Base-by-base conservation (phyloP, 2,888 invertebrate genomes). In the Drosophila meridionalis region DNA sequence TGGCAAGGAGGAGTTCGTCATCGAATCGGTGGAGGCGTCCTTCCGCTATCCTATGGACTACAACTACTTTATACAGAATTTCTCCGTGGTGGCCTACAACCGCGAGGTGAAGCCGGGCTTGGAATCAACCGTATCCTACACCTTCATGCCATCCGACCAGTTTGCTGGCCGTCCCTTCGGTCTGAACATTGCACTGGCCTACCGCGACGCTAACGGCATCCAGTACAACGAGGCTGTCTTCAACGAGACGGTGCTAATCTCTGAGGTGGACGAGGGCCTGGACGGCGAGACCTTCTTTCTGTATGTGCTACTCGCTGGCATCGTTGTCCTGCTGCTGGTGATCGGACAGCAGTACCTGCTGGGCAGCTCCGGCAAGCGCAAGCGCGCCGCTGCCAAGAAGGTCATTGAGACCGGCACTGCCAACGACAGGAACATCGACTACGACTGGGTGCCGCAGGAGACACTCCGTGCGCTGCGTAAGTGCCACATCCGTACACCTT, bases 11-110 rank as follows among this genome's bases (percentile, higher is more conserved):
- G 98, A 99, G 83, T 99, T 99, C 91, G 93, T 97, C 32, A 95
- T 99, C 30, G 99, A 99, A 92, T 96, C 97, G 7, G 95, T 99
- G 92, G 99, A 99, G 90, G 99, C 99, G 0, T 99, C 99, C 0
- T 99, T 99, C 96, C 96, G 99, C 85, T 99, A 99, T 92, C 99
- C 99, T 9, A 97, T 99, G 97, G 99, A 99, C 94, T 99, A 98
- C 94, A 98, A 96, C 83, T 99, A 98, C 94, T 97, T 97, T 94
- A 98, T 99, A 82, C 99, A 99, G 94, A 99, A 99, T 94, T 99
- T 99, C 94, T 98, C 99, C 0, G 96, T 97, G 0, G 95, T 98
- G 88, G 95, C 96, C 2, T 98, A 97, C 94, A 97, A 97, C 91
- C 96, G 96, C 83, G 95, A 97, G 83, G 98, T 99, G 1, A 96